phyloP scores from a whole-genome alignment of 1,140 invertebrate genomes.

The roundworm (Caenorhabditis elegans) region WBcel235 BX284605.5:19521001-19521500 shows the following conservation, averaged over 20 bases:
- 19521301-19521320: no score
- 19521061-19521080: constrained; percentile 63
- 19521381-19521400: no score
- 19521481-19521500: no score
- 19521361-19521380: no score
- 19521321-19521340: no score
- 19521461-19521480: no score
- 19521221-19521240: constrained; percentile 58
- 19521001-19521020: constrained; percentile 60
- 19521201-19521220: constrained; percentile 65
- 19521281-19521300: not conserved
- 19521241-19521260: constrained; percentile 62
- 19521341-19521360: no score
- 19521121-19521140: constrained; percentile 62
- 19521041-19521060: constrained; percentile 65
- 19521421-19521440: no score
- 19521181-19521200: constrained; percentile 62
- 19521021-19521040: constrained; percentile 61
- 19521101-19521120: constrained; percentile 63
- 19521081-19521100: constrained; percentile 63
- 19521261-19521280: not conserved
- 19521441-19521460: no score
- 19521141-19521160: constrained; percentile 66
- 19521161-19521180: constrained; percentile 65
- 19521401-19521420: no score